Evolutionary conservation across 2,888 invertebrate genomes (phyloP).

Genomic region (Chrysolina americana): DNA sequence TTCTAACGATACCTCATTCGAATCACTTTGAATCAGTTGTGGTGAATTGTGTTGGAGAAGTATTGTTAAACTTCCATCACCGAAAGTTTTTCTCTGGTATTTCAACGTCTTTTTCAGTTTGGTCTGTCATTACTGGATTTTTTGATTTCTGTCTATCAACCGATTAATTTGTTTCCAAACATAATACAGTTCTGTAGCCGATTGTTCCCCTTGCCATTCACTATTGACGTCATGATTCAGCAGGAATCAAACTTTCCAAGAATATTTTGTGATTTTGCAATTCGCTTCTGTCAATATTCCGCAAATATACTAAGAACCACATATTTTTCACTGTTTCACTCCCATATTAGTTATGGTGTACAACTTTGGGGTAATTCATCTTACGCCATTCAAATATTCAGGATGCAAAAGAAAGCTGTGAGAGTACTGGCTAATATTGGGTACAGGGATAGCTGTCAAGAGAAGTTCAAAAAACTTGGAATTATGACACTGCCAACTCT

Average conservation of each 20-base stretch:
- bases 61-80: not conserved
- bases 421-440: no score
- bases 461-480: no score
- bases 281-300: slow-evolving; percentile 1
- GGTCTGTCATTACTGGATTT: not conserved
- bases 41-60: slow-evolving; percentile 2
- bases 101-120: not conserved
- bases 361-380: no score
- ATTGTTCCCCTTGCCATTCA: not conserved
- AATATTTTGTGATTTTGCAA: slow-evolving; percentile 2
- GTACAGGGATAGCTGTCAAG: no score
- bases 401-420: no score
- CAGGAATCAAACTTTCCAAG: not conserved
- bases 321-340: no score
- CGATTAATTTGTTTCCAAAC: not conserved
- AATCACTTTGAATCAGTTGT: not conserved
- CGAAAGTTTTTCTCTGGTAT: not conserved
- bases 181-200: slow-evolving; percentile 7
- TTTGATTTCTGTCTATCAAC: not conserved
- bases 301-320: no score
- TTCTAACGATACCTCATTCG: not conserved
- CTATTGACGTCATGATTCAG: not conserved
- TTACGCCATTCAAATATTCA: no score
- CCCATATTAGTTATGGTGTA: no score
- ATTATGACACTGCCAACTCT: no score